Evolutionary conservation across 2,113 vertebrate genomes (phyloP), one percentile per base, ranked within the genome.

Genomic region (Diadophis punctatus): DNA sequence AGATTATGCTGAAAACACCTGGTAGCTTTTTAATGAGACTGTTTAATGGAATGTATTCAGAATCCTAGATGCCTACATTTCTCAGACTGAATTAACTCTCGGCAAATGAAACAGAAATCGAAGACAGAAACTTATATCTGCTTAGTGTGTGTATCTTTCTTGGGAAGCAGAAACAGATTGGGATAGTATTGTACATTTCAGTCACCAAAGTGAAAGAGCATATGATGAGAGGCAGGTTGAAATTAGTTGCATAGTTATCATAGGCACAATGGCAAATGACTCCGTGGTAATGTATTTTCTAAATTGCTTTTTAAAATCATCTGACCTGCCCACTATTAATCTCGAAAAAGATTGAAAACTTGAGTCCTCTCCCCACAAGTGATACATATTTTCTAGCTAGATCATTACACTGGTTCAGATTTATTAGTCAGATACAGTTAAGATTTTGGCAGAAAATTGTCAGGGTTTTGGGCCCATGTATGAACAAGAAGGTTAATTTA

Each of bases 1-100:
- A 20, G 92, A 68, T 92, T 92, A 60, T 93, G 95, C 94, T 94
- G 93, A 94, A 93, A 95, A 94, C 92, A 92, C 94, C 94, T 95
- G 95, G 93, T 49, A 91, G 85, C 27, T 0, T 91, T 93, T 94
- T 86, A 87, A 80, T 63, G 90, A 90, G 87, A 94, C 0, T 0
- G 27, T 0, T 52, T 85, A n/a, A 90, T 86, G 9, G 53, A 91
- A 68, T 93, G 94, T 89, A 49, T 0, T 0, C 86, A 68, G 48
- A 60, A 16, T 92, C 27, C 88, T 20, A 56, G 9, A 46, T 46
- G 0, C 0, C 39, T 60, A 55, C 39, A 6, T 0, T 0, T 91
- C 89, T 91, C 0, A 0, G 43, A 63, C n/a, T 7, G 4, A 94
- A 90, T 87, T 46, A 90, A 4, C 14, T 53, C 20, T 88, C 0